phyloP scores from a whole-genome alignment of 2,797 vertebrate genomes.

The Gymnoscopelus braueri region DNA sequence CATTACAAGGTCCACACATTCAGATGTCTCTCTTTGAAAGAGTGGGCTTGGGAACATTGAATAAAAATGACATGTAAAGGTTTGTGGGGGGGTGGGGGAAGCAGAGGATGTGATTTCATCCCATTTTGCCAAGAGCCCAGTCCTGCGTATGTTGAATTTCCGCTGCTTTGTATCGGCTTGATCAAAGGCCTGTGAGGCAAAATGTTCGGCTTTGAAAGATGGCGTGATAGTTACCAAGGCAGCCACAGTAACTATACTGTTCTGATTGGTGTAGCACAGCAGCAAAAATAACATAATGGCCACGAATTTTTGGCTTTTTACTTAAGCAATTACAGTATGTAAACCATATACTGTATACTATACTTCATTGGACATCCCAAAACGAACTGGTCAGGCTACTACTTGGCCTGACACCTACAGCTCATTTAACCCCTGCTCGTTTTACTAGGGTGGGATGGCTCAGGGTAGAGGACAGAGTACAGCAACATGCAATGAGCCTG shows the following conservation, averaged over 20 bases:
- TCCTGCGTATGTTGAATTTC: background rate
- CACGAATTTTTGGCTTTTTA: too few relatives aligned
- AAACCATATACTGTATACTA: too few relatives aligned
- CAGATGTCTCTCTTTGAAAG: constrained; percentile 41
- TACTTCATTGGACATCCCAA: too few relatives aligned
- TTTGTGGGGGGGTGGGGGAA: constrained; percentile 17
- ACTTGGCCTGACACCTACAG: too few relatives aligned
- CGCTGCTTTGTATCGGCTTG: constrained; percentile 10
- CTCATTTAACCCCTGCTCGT: too few relatives aligned
- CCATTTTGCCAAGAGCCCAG: constrained; percentile 12
- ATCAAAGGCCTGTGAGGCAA: background rate
- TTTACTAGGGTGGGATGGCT: too few relatives aligned
- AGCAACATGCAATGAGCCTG: too few relatives aligned
- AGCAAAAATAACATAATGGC: constrained; percentile 28
- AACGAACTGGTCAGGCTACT: too few relatives aligned
- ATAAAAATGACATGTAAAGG: constrained; percentile 23
- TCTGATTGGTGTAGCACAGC: background rate
- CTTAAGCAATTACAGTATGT: too few relatives aligned
- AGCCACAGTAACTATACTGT: background rate
- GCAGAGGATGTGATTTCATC: background rate
- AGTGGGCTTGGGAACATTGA: constrained; percentile 19
- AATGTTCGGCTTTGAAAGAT: background rate
- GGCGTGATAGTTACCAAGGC: background rate
- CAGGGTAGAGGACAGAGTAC: too few relatives aligned
- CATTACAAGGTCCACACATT: constrained; percentile 56